These are phyloP conservation scores for Digitonthophagus gazella DNA, from an alignment of 2,888 invertebrate genomes.

Conservation along the genomic window DNA sequence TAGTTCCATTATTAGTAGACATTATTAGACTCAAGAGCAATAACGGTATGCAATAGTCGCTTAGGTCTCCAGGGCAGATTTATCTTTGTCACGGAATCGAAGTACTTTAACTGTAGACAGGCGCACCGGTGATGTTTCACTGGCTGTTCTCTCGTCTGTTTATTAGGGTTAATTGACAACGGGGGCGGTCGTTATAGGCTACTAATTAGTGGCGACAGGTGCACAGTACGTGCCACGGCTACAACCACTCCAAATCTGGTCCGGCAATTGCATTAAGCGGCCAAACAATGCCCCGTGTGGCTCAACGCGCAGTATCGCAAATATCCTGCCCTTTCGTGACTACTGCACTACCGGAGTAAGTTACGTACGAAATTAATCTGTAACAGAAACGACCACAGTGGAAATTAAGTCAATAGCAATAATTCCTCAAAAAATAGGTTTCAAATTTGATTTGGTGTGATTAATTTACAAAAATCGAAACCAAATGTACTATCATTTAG, in stretches of 20 bases:
- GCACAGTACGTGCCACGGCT: slow-evolving; percentile 47
- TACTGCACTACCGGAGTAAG: slow-evolving; percentile 3
- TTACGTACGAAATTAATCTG: slow-evolving; percentile 1
- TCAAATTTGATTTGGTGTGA: no score
- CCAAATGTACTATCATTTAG: no score
- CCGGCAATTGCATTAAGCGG: slow-evolving; percentile 26
- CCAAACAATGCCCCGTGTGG: slow-evolving; percentile 1
- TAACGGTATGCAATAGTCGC: no score
- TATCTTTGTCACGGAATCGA: slow-evolving; percentile 1
- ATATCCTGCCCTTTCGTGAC: slow-evolving; percentile 19
- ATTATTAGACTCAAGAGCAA: no score
- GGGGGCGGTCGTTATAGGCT: slow-evolving; percentile 51
- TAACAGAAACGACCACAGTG: not conserved
- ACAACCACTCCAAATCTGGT: slow-evolving; percentile 29
- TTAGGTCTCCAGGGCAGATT: no score
- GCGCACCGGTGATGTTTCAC: slow-evolving; percentile 3
- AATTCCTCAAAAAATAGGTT: no score
- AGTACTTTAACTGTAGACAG: not conserved
- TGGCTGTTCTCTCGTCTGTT: slow-evolving; percentile 34
- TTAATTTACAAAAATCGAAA: no score
- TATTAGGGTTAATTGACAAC: slow-evolving; percentile 52
- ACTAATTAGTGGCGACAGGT: slow-evolving; percentile 54
- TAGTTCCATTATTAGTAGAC: no score
- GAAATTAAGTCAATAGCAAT: no score
- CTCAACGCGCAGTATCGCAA: slow-evolving; percentile 9